Evolutionary conservation across 1,140 invertebrate genomes (phyloP), one percentile per base, ranked within the genome.

Genomic region (Papilio polytes): DNA sequence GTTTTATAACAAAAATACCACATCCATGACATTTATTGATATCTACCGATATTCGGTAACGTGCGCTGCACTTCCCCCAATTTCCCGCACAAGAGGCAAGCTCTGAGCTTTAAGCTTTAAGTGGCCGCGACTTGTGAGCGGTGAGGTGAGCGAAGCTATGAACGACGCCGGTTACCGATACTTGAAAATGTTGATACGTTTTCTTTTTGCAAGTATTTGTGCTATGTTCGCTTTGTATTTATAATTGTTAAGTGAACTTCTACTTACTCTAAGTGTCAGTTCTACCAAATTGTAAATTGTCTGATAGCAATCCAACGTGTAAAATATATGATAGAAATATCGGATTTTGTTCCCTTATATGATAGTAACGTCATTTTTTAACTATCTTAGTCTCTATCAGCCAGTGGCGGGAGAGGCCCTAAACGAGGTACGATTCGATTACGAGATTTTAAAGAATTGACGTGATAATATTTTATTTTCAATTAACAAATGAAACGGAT

Each of bases 11-110:
- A 2, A 46, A 26, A 20, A 78, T 78, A n/a, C 77, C 77, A 20
- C 56, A 78, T 78, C 77, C 36, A 8, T 46, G 59, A 0, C 4
- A 13, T 66, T 48, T 26, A 3, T 7, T 76, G 9, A 4, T 80
- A 10, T 9, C 56, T 78, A 9, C 22, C 74, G 18, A 74, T 3
- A 2, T 56, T 36, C 22, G 77, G 80, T 85, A 85, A 86, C 66
- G 80, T 74, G 73, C 80, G 82, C 70, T 87, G 86, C 86, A 87
- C 63, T 90, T 87, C 89, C 90, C 89, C 87, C 84, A 89, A 85
- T 88, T 87, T 86, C 85, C 76, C 84, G 81, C 76, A 86, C 78
- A 84, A 86, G 89, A 85, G 86, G 82, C 84, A 82, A 74, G 84
- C 80, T 86, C 89, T 85, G 85, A 91, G 88, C 77, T 46, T 46